Percentiles rank a stretch among this genome's conserved stretches.
phyloP scores from a whole-genome alignment of 2,797 vertebrate species.

The Pterois miles region DNA sequence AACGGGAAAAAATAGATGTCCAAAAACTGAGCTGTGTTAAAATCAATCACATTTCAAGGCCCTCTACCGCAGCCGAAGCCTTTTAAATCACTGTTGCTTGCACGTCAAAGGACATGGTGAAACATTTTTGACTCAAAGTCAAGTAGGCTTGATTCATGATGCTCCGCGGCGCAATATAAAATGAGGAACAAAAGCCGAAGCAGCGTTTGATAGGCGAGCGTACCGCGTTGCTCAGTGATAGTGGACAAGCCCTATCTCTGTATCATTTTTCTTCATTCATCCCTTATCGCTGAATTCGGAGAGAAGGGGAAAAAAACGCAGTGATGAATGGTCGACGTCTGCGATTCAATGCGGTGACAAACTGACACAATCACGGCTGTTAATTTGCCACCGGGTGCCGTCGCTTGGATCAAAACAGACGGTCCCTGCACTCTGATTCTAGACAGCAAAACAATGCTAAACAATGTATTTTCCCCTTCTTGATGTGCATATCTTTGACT shows the following conservation, averaged over 20 bases:
- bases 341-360: constrained; percentile 46
- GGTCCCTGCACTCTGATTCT: background rate
- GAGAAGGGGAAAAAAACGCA: background rate
- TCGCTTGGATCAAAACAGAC: constrained; percentile 41
- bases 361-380: constrained; percentile 57
- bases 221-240: constrained; percentile 82
- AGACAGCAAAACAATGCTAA: constrained; percentile 29
- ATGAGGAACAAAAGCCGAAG: constrained; percentile 75
- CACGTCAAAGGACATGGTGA: constrained; percentile 83
- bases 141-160: constrained; percentile 84
- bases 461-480: background rate
- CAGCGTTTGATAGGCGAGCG: constrained; percentile 84
- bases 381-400: constrained; percentile 55
- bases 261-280: constrained; percentile 92
- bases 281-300: constrained; percentile 42
- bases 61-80: constrained; percentile 51
- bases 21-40: constrained; percentile 13
- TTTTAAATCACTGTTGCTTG: constrained; percentile 82
- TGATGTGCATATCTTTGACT: constrained; percentile 10
- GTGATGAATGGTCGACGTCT: constrained; percentile 56
- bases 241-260: constrained; percentile 84
- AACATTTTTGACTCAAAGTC: constrained; percentile 85
- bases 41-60: constrained; percentile 52
- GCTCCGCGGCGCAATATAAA: constrained; percentile 81
- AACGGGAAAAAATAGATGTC: constrained; percentile 31